Evolutionary conservation across 2,113 vertebrate species (phyloP), one percentile per base, ranked within the genome.

Genomic region (Semnornis frantzii): DNA sequence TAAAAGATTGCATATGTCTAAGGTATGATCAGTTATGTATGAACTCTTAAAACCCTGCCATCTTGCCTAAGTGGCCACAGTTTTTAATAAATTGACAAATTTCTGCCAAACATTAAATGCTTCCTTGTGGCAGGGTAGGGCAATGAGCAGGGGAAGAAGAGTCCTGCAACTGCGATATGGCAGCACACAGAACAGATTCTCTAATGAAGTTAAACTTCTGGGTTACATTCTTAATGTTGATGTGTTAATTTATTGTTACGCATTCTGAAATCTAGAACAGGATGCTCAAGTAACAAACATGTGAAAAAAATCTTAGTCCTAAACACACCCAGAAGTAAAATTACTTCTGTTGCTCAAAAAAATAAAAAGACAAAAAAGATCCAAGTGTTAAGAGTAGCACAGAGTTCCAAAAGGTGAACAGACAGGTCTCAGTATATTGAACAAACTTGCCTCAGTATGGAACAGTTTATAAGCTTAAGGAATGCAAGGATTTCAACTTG

Each of bases 401-500:
- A 71, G 46, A 85, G 85, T 59, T 85, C 31, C 31, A 48, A 87
- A 78, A 6, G 24, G 64, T 92, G 75, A 87, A 76, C 5, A 73
- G 82, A 71, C 64, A 66, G 12, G 12, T 74, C 28, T 31, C 60
- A 57, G 28, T 63, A 75, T 81, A 75, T 1, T 75, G 58, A 93
- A 84, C 48, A 85, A 57, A 70, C 78, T 64, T 89, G n/a, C 60
- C 60, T 75, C 48, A 66, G 31, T 74, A 90, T 8, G 46, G 27
- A 93, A 74, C 42, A 44, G 54, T 90, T 95, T 81, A 78, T 75
- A 95, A 92, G 25, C 55, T 78, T 83, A 81, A 92, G 90, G 90
- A 96, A 96, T 96, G 93, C 48, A 68, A 87, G 62, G 80, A 94
- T 74, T 88, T 81, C 88, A 88, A 76, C 76, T 94, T 92, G 69